Evolutionary conservation across 2,888 invertebrate species (phyloP).

Genomic region (Nomada fabriciana): DNA sequence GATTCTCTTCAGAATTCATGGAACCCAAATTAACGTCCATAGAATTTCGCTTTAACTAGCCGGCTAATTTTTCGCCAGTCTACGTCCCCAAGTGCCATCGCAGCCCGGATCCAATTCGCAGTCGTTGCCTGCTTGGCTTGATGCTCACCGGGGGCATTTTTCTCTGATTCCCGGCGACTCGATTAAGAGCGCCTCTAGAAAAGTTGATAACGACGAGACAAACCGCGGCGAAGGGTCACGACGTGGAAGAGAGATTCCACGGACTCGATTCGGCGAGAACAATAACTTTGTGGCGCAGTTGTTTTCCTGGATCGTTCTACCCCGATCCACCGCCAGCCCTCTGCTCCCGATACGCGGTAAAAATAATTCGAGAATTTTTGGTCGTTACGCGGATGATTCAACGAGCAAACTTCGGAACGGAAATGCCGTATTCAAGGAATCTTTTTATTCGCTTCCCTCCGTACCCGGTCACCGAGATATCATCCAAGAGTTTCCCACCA

Average conservation of each 20-base stretch:
- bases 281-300: constrained; percentile 37
- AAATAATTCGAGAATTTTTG: constrained; percentile 65
- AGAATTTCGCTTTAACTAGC: not conserved
- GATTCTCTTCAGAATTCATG: not conserved
- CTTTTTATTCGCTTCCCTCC: constrained; percentile 49
- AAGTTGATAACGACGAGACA: not conserved
- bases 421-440: constrained; percentile 46
- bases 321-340: not conserved
- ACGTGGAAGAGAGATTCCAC: constrained; percentile 13
- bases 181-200: not conserved
- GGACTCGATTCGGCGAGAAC: constrained; percentile 29
- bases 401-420: constrained; percentile 40
- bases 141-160: not conserved
- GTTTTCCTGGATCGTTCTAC: constrained; percentile 3
- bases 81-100: not conserved
- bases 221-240: not conserved
- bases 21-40: constrained; percentile 1
- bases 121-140: not conserved
- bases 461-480: constrained; percentile 35
- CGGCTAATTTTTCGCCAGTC: not conserved
- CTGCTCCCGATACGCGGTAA: constrained; percentile 18
- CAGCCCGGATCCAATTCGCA: not conserved
- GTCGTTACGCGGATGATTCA: constrained; percentile 53
- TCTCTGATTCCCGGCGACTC: constrained; percentile 10
- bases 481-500: constrained; percentile 40